Percentiles rank a stretch among this genome's conserved stretches.
Conservation (phyloP, 2,888 invertebrate genomes). For the Luperina nickerlii region DNA sequence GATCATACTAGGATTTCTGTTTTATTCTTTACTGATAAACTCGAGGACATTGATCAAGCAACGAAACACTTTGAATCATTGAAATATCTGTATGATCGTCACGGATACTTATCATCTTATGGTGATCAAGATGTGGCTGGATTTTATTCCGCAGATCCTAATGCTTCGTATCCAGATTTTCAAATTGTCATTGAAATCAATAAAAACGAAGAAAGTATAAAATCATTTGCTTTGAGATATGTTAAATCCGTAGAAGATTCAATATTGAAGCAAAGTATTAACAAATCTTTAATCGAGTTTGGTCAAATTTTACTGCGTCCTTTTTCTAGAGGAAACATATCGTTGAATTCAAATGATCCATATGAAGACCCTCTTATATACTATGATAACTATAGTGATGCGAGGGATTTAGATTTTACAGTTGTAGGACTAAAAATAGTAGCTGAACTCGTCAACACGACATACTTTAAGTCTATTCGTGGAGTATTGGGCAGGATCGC, state of each 20-base stretch:
- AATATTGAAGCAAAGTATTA: constrained; percentile 42
- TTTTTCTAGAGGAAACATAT: constrained; percentile 54
- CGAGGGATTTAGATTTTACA: constrained; percentile 42
- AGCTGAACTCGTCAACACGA: constrained; percentile 34
- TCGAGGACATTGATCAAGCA: background rate
- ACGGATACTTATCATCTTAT: constrained; percentile 40
- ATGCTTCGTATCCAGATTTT: constrained; percentile 38
- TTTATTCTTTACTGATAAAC: constrained; percentile 33
- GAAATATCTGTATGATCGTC: constrained; percentile 50
- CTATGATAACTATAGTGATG: constrained; percentile 48
- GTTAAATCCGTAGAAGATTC: constrained; percentile 49
- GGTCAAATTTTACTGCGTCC: constrained; percentile 28
- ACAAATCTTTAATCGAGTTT: constrained; percentile 41
- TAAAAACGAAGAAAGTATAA: constrained; percentile 19
- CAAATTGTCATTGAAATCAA: constrained; percentile 2
- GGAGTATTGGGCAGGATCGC: constrained; percentile 30
- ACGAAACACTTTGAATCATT: constrained; percentile 33
- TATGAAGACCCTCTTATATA: constrained; percentile 75
- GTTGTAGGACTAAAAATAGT: constrained; percentile 38
- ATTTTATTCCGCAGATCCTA: constrained; percentile 36
- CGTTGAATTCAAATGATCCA: constrained; percentile 53
- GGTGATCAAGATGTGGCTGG: background rate
- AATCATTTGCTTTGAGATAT: constrained; percentile 33
- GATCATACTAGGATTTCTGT: constrained; percentile 48
- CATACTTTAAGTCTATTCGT: constrained; percentile 46